Evolutionary conservation across 92 coral and sea anemone genomes (phyloP).

Genomic region (Ricordea florida): DNA sequence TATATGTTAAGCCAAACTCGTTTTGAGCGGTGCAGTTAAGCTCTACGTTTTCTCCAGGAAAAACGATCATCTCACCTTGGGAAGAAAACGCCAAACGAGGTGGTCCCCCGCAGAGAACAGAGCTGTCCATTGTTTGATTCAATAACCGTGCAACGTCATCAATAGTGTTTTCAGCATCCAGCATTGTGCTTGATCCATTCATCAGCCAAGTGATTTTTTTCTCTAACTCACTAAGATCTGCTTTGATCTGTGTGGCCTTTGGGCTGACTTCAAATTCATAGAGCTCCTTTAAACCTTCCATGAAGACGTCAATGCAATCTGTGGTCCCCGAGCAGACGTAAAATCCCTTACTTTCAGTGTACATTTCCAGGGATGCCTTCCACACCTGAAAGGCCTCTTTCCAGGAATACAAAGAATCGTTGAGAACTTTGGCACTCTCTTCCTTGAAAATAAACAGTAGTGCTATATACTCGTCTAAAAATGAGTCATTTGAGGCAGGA

Average conservation of each 20-base stretch:
- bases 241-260: constrained; percentile 36
- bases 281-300: constrained; percentile 44
- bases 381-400: constrained; percentile 53
- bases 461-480: background rate
- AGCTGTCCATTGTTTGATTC: constrained; percentile 34
- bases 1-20: constrained; percentile 31
- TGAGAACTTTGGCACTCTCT: background rate
- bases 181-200: constrained; percentile 13
- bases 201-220: constrained; percentile 9
- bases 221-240: constrained; percentile 15
- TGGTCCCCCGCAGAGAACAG: constrained; percentile 55
- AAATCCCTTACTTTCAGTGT: constrained; percentile 38
- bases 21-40: constrained; percentile 48
- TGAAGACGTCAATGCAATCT: constrained; percentile 52
- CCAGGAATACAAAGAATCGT: constrained; percentile 39
- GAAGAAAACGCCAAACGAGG: constrained; percentile 33
- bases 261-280: constrained; percentile 52
- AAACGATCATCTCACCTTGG: background rate
- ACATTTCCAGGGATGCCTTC: constrained; percentile 59
- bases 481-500: constrained; percentile 8
- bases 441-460: background rate
- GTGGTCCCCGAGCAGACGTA: constrained; percentile 56
- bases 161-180: constrained; percentile 8
- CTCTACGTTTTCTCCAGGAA: constrained; percentile 14
- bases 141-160: constrained; percentile 7